These are phyloP conservation scores for Sitobion miscanthi DNA, from an alignment of 1,140 invertebrate species.

Conservation along the genomic window DNA sequence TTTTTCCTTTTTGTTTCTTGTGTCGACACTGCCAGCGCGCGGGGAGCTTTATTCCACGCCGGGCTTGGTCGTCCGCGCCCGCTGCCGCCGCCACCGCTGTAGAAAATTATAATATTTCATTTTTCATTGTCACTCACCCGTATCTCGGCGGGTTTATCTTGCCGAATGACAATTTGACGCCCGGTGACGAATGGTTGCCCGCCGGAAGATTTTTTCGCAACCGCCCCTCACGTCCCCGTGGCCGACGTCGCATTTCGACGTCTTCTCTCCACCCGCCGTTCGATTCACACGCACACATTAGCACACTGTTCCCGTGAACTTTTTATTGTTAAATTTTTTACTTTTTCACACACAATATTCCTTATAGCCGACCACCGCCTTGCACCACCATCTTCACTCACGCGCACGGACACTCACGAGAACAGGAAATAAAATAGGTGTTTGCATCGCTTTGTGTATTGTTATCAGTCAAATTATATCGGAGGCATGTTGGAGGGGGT, in stretches of 20 bases:
- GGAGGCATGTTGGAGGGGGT: background rate
- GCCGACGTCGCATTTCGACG: background rate
- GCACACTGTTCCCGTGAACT: background rate
- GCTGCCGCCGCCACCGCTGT: background rate
- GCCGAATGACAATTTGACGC: conserved; percentile 57
- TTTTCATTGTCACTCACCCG: conserved; percentile 56
- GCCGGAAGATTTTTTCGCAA: conserved; percentile 53
- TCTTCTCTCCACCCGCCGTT: background rate
- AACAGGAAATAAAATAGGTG: background rate
- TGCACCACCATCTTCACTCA: background rate
- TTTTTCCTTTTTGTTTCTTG: conserved; percentile 56
- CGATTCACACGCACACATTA: background rate
- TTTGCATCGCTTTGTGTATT: background rate
- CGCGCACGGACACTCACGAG: background rate
- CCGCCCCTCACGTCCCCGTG: background rate
- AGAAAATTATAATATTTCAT: conserved; percentile 57
- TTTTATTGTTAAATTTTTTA: conserved; percentile 45
- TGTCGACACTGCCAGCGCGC: conserved; percentile 23
- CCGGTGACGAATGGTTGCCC: conserved; percentile 53
- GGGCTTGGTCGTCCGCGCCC: background rate
- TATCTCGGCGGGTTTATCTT: conserved; percentile 55
- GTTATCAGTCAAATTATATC: background rate
- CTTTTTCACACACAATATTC: background rate
- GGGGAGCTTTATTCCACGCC: conserved; percentile 42
- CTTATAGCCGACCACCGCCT: background rate